Percentiles rank a stretch among this genome's conserved stretches.
These are phyloP conservation scores for Coregonus clupeaformis DNA, from an alignment of 2,113 vertebrate genomes.

Conservation along the genomic window DNA sequence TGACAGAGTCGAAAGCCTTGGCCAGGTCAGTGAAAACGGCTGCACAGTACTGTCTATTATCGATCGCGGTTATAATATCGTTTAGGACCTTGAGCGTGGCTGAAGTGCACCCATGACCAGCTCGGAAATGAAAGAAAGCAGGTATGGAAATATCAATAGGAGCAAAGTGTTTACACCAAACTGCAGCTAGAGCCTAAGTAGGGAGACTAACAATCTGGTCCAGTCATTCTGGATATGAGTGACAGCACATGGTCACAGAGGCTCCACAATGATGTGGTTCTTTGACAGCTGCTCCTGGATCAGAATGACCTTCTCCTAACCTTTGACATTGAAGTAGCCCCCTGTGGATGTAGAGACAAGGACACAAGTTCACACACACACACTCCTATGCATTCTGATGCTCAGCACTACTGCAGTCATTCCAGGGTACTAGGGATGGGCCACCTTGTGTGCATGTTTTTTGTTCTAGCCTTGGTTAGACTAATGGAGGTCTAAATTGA, in stretches of 20 bases:
- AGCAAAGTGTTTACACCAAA: background rate
- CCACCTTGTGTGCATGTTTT: too few species aligned
- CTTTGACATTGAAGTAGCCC: slow-evolving; percentile 97
- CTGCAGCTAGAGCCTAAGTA: background rate
- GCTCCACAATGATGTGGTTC: slow-evolving; percentile 97
- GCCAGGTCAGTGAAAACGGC: too few species aligned
- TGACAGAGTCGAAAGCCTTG: too few species aligned
- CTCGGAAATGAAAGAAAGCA: background rate
- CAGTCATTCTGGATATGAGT: slow-evolving; percentile 77
- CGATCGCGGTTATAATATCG: too few species aligned
- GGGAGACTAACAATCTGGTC: background rate
- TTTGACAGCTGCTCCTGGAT: slow-evolving; percentile 99
- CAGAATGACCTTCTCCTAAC: slow-evolving; percentile 97
- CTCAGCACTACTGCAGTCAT: background rate
- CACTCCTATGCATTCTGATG: too few species aligned
- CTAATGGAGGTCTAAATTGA: too few species aligned
- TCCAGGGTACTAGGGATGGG: background rate
- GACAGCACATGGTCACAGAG: slow-evolving; percentile 92
- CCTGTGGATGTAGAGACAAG: slow-evolving; percentile 66
- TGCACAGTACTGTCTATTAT: too few species aligned
- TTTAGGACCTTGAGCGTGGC: too few species aligned
- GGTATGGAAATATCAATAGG: background rate
- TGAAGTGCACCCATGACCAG: too few species aligned
- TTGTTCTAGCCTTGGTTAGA: too few species aligned
- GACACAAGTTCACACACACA: background rate